Base-by-base conservation (phyloP, 1,140 invertebrate genomes). In the Lordiphosa clarofinis region DNA sequence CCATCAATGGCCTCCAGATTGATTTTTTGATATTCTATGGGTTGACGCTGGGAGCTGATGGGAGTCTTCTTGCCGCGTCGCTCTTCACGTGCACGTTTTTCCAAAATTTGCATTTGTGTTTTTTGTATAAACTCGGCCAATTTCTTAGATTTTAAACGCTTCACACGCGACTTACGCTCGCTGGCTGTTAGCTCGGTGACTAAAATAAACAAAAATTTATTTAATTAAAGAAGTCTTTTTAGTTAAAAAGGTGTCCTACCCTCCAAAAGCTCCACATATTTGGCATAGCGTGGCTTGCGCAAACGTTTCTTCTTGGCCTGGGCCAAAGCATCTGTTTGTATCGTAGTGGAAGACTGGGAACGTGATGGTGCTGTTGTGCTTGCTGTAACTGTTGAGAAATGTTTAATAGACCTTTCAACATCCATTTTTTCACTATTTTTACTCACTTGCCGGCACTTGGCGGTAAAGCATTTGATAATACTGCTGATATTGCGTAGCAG, bases 141-240 rank as follows among this genome's bases (percentile, higher is more conserved):
- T 81, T 94, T 92, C 52, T 90, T 87, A 1, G 92, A 90, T 78
- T 90, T 92, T 9, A 94, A 84, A 63, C 92, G 93, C 60, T 91
- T 92, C 3, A 94, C 91, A 6, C 90, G 89, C 11, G 93, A 92
- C 81, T 92, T 93, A 35, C 90, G 91, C 82, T 93, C 92, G 46
- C 82, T 92, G 71, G 91, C 91, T 4, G 88, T 89, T 11, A 89
- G 86, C 31, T 92, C 89, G 31, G 91, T 92, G 37, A 94, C 94
- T 94, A 88, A 87, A 78, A 10, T 33, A 12, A 31, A n/a, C n/a
- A n/a, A 39, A 33, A n/a, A 9, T 15, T 11, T 9, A 33, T n/a
- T 6, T 33, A 15, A 10, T 13, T 33, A 19, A 12, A 3, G 6
- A 7, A 8, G 1, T 6, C 0, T 21, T 21, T 3, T 21, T 4